Percentiles rank a stretch among this genome's conserved stretches.
phyloP scores from a whole-genome alignment of 2,888 invertebrate species.

The Microplitis manilae region DNA sequence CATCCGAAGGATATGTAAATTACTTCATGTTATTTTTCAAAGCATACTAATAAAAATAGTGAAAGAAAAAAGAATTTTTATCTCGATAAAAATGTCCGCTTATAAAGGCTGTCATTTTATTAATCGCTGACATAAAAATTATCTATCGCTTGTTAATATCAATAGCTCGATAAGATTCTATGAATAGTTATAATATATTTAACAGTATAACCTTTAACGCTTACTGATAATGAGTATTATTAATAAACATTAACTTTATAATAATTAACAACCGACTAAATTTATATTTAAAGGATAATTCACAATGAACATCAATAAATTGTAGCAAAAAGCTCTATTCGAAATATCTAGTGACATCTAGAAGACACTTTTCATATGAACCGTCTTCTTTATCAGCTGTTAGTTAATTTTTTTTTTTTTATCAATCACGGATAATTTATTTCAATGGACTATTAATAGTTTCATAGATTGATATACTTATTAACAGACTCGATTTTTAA shows the following conservation, averaged over 20 bases:
- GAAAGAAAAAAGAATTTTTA: neutral
- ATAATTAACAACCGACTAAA: neutral
- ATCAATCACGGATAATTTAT: neutral
- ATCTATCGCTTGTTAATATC: slow-evolving; percentile 26
- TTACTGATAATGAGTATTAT: slow-evolving; percentile 10
- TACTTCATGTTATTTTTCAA: neutral
- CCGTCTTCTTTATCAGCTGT: neutral
- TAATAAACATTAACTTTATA: neutral
- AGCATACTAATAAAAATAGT: neutral
- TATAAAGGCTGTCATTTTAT: neutral
- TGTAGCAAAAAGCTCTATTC: neutral
- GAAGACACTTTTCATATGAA: neutral
- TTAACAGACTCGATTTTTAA: no score
- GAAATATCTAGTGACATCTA: neutral
- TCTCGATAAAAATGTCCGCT: neutral
- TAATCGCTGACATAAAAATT: slow-evolving; percentile 20
- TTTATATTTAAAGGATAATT: neutral
- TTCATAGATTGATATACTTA: no score
- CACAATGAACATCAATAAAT: neutral
- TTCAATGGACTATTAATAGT: neutral
- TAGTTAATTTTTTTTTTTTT: neutral
- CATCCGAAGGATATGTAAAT: neutral
- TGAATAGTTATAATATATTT: slow-evolving; percentile 28
- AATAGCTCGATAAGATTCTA: slow-evolving; percentile 32
- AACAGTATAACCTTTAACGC: slow-evolving; percentile 39